These are phyloP conservation scores for Drosophila prolongata DNA, from an alignment of 2,888 invertebrate species.

Conservation along the genomic window DNA sequence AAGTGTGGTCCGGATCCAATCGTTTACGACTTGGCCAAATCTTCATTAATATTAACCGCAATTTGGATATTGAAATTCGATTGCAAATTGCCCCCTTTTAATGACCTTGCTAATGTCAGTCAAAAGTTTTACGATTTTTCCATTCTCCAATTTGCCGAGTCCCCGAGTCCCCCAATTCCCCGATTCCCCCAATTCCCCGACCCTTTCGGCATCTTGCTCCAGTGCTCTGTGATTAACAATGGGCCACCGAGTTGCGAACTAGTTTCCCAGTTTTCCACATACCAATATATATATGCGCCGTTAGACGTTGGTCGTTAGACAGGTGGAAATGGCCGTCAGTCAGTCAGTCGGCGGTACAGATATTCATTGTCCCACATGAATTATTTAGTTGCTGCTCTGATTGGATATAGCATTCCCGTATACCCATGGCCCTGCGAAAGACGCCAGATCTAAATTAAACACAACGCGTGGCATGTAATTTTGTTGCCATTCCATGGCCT, in stretches of 20 bases:
- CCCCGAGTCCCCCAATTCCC: neutral
- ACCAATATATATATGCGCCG: slow-evolving; percentile 12
- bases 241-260: slow-evolving; percentile 24
- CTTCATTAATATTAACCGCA: slow-evolving; percentile 31
- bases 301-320: slow-evolving; percentile 8
- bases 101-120: slow-evolving; percentile 33
- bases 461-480: slow-evolving; percentile 34
- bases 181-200: neutral
- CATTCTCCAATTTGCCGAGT: neutral
- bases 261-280: slow-evolving; percentile 29
- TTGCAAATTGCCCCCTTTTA: slow-evolving; percentile 28
- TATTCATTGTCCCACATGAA: slow-evolving; percentile 67
- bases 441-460: slow-evolving; percentile 62
- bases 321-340: slow-evolving; percentile 12
- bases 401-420: slow-evolving; percentile 37
- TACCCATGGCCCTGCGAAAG: slow-evolving; percentile 50
- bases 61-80: slow-evolving; percentile 28
- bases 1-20: neutral
- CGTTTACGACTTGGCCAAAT: neutral
- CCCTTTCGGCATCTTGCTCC: neutral
- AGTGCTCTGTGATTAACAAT: slow-evolving; percentile 20
- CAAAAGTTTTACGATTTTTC: neutral
- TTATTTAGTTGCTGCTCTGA: slow-evolving; percentile 61
- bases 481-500: slow-evolving; percentile 9
- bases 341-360: slow-evolving; percentile 29